Percentiles rank a stretch among this genome's conserved stretches.
Conservation (phyloP, 2,888 invertebrate species). For the Nebria brevicollis region DNA sequence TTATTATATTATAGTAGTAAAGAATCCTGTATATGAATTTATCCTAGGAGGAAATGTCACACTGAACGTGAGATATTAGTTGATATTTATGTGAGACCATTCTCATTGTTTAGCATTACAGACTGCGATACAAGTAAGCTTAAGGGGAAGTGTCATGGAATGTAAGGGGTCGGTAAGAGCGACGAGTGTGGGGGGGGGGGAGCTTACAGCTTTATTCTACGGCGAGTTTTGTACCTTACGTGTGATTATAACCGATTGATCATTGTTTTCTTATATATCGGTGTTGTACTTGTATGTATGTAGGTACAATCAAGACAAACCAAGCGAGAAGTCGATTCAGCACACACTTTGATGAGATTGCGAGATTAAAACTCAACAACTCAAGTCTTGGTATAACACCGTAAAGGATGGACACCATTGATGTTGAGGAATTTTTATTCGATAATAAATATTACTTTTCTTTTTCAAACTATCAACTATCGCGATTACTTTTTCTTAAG, state of each 20-base stretch:
- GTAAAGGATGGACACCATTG: not conserved
- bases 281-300: not conserved
- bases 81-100: conserved; percentile 1
- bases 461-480: not conserved
- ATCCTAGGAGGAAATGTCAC: not conserved
- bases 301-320: not conserved
- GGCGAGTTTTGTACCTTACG: not conserved
- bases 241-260: not conserved
- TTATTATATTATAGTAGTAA: not conserved
- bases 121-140: not conserved
- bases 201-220: not conserved
- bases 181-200: not conserved
- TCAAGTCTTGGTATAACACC: not conserved
- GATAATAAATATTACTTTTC: not conserved
- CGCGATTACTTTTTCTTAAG: not conserved
- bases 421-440: not conserved
- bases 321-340: not conserved
- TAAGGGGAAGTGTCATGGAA: not conserved
- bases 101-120: not conserved
- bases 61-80: not conserved
- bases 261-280: conserved; percentile 1
- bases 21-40: not conserved
- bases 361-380: not conserved
- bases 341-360: not conserved
- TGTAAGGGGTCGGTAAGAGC: not conserved